Evolutionary conservation across 2,113 vertebrate species (phyloP).

Genomic region (Dicrurus megarhynchus): DNA sequence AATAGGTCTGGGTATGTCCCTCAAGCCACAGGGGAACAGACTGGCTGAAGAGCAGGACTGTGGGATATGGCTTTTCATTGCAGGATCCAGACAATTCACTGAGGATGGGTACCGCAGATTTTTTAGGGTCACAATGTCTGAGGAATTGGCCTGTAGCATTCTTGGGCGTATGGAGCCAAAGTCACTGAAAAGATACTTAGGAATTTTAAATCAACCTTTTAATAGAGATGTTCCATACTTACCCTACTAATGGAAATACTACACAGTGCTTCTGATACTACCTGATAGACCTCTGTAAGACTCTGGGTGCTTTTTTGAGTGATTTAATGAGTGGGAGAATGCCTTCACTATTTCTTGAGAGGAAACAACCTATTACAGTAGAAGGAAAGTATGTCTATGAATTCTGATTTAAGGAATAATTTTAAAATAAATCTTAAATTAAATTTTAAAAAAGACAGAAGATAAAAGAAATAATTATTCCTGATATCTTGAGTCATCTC

Average conservation of each 20-base stretch:
- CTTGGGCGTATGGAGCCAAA: not conserved
- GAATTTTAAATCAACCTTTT: not conserved
- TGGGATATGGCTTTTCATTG: not conserved
- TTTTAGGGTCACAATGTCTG: not conserved
- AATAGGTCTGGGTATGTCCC: not conserved
- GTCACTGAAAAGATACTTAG: not conserved
- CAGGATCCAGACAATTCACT: not conserved
- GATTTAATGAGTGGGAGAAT: not conserved
- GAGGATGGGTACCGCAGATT: not conserved
- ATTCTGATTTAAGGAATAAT: not conserved
- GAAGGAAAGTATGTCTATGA: not conserved
- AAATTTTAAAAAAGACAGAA: not conserved
- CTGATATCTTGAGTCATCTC: not conserved
- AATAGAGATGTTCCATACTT: not conserved
- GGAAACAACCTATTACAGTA: not conserved
- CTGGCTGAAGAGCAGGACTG: not conserved
- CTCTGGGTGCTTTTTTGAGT: not conserved
- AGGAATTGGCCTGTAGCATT: not conserved
- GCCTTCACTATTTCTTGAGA: not conserved
- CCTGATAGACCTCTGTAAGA: not conserved
- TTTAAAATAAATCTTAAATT: not conserved
- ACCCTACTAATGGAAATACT: not conserved
- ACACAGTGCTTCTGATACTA: not conserved
- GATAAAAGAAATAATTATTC: not conserved
- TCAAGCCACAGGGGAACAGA: not conserved